These are phyloP conservation scores for Saiga tatarica DNA, from an alignment of 2,113 vertebrate species.

Conservation along the genomic window DNA sequence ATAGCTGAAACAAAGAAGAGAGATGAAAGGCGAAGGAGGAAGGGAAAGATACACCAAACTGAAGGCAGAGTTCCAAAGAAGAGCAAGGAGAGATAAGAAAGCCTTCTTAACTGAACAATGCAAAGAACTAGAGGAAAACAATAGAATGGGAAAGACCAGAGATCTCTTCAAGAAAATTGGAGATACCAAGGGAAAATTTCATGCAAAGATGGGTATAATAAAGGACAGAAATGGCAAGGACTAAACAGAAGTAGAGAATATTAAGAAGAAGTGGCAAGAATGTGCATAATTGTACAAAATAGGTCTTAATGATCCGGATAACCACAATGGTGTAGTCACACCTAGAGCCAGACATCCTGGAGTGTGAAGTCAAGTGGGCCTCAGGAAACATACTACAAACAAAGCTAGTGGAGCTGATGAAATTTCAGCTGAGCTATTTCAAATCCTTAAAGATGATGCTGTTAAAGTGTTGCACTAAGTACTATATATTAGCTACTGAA, in stretches of 20 bases:
- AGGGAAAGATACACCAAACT: neutral
- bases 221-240: neutral
- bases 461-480: neutral
- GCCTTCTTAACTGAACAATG: neutral
- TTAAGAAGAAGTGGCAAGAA: neutral
- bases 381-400: neutral
- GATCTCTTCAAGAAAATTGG: neutral
- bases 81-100: neutral
- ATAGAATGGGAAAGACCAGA: neutral
- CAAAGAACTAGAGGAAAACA: neutral
- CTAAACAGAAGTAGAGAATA: neutral
- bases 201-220: neutral
- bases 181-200: neutral
- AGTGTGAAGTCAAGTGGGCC: neutral
- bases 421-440: neutral
- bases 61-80: neutral
- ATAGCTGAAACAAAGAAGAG: neutral
- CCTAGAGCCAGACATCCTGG: neutral
- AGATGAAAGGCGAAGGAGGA: neutral
- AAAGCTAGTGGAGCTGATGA: neutral
- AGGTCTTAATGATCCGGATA: neutral
- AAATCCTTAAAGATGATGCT: neutral
- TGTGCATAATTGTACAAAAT: neutral
- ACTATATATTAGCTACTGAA: neutral
- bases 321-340: neutral